Conservation (phyloP, 2,888 invertebrate species). For the Scaptomyza cyrtandrae region DNA sequence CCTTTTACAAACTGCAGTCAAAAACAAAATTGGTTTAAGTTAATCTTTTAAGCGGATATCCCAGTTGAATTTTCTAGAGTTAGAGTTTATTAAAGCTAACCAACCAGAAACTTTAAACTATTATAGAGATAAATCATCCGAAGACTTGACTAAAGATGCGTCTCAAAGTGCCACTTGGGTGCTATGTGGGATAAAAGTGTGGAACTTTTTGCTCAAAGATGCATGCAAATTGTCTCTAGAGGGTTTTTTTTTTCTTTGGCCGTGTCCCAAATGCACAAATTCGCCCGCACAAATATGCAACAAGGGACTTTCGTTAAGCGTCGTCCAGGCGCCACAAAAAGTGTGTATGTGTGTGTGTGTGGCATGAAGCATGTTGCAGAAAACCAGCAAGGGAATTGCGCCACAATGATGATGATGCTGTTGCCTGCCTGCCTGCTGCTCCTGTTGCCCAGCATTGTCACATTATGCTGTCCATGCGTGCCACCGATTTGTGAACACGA, state of each 20-base stretch:
- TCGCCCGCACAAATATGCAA: conserved; percentile 68
- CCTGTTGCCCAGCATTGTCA: conserved; percentile 45
- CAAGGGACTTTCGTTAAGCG: conserved; percentile 53
- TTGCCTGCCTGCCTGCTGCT: conserved; percentile 1
- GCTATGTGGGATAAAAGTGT: conserved; percentile 5
- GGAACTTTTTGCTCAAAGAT: conserved; percentile 39
- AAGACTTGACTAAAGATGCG: background rate
- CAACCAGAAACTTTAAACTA: background rate
- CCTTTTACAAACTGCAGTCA: background rate
- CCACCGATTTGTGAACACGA: conserved; percentile 71
- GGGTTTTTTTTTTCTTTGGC: conserved; percentile 55
- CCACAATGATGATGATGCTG: conserved; percentile 35
- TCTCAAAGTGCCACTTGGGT: conserved; percentile 23
- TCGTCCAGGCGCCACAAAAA: conserved; percentile 35
- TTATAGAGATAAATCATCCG: background rate
- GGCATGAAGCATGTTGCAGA: conserved; percentile 56
- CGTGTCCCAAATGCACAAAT: conserved; percentile 64
- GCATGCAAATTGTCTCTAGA: conserved; percentile 58
- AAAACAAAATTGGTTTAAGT: background rate
- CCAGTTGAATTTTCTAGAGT: background rate
- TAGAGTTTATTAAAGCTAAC: background rate
- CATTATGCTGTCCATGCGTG: conserved; percentile 64
- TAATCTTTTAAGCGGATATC: background rate
- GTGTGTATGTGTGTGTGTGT: background rate
- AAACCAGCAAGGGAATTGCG: conserved; percentile 50